Conservation (phyloP, 2,888 invertebrate species). For the Drosophila nigritarsus region DNA sequence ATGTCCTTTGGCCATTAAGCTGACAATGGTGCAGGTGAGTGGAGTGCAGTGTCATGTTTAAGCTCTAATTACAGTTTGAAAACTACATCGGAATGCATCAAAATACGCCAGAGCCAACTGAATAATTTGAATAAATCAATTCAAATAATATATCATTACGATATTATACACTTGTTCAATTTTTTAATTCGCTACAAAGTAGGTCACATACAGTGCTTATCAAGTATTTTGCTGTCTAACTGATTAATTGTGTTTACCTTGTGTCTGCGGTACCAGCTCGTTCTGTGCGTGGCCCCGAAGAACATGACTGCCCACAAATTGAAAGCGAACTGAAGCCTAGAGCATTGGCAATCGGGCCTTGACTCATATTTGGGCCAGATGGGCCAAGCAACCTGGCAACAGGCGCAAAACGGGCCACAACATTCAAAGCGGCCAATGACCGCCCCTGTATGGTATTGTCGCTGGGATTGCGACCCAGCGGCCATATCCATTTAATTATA, state of each 20-base stretch:
- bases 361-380: conserved; percentile 29
- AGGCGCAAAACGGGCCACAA: conserved; percentile 54
- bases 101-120: neutral
- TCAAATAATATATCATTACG: neutral
- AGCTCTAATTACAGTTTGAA: conserved; percentile 32
- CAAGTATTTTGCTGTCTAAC: conserved; percentile 5
- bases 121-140: neutral
- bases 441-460: conserved; percentile 7
- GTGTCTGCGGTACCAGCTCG: conserved; percentile 47
- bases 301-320: conserved; percentile 68
- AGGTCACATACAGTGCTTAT: neutral
- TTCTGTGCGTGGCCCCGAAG: conserved; percentile 57
- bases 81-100: conserved; percentile 7
- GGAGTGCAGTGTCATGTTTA: conserved; percentile 30
- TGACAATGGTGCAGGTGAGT: conserved; percentile 30
- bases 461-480: neutral
- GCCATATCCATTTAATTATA: conserved; percentile 39
- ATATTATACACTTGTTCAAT: neutral
- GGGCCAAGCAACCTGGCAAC: conserved; percentile 69
- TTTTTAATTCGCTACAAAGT: neutral
- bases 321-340: conserved; percentile 61
- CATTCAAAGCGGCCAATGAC: conserved; percentile 50
- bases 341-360: conserved; percentile 25
- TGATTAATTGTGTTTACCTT: conserved; percentile 51
- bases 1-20: conserved; percentile 60